Base-by-base conservation (phyloP, 35 echinoderm and acorn worm genomes). In the Acanthaster planci region DNA sequence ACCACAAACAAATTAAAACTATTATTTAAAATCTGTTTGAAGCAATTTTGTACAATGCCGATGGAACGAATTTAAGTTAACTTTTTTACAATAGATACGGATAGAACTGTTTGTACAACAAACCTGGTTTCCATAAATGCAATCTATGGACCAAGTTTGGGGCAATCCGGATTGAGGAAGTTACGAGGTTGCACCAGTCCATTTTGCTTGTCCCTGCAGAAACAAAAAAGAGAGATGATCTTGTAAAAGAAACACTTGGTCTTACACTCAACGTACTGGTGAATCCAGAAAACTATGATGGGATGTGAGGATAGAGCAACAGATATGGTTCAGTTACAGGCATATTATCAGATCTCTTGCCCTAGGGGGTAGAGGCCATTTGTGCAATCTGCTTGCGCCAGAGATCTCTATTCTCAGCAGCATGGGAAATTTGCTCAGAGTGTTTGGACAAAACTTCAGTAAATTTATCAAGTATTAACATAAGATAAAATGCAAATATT, bases 181-280 rank as follows among this genome's bases (percentile, higher is more conserved):
- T 97, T 97, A 67, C 94, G 85, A 42, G 94, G 94, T 53, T 92
- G 90, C 14, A 97, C 94, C 76, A 92, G 80, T 1, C 94, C 94
- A 21, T 86, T 78, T 83, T 97, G 94, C 77, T 97, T 97, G 81
- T 97, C 94, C 6, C 94, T 97, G 86, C 40, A 87, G 7, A 72
- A 82, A 68, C 79, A 47, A 84, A 44, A 23, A 16, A 51, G 67
- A 64, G 64, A 60, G 56, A 38, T 26, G 29, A 26, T 37, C 12
- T 12, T 6, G 42, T 47, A 12, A 47, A 12, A 47, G 4, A 6
- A 47, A 47, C 4, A 12, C 42, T 47, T 47, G 42, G n/a, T n/a
- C n/a, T n/a, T n/a, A n/a, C n/a, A n/a, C n/a, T n/a, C n/a, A n/a
- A n/a, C n/a, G n/a, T n/a, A 59, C 1, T 18, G 27, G 4, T 26